phyloP scores from a whole-genome alignment of 2,888 invertebrate species.

The Terebella lapidaria region DNA sequence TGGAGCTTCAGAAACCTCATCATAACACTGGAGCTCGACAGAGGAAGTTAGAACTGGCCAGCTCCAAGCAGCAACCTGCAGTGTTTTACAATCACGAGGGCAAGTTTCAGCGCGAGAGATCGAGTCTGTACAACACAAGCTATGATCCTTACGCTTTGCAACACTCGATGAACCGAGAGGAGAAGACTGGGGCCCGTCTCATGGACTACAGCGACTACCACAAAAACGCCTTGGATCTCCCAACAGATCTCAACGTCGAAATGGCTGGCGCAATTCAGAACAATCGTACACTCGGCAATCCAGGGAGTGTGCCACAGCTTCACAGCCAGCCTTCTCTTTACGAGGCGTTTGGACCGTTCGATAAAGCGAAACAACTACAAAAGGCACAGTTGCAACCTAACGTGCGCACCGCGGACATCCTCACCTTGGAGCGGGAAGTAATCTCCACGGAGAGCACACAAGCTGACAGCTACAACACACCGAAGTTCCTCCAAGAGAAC shows the following conservation, averaged over 20 bases:
- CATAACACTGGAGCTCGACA: conserved; percentile 40
- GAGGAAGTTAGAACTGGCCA: conserved; percentile 30
- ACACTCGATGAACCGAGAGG: conserved; percentile 35
- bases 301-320: conserved; percentile 23
- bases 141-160: conserved; percentile 42
- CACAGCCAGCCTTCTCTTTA: conserved; percentile 19
- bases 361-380: conserved; percentile 25
- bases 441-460: conserved; percentile 35
- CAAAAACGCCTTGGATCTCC: conserved; percentile 36
- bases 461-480: conserved; percentile 42
- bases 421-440: conserved; percentile 34
- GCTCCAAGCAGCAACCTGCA: conserved; percentile 14
- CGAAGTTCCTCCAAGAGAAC: conserved; percentile 47
- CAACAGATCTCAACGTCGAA: conserved; percentile 29
- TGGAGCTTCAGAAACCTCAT: conserved; percentile 37
- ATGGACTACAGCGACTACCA: conserved; percentile 38
- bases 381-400: conserved; percentile 36
- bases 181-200: conserved; percentile 32
- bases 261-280: conserved; percentile 33
- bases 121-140: conserved; percentile 46
- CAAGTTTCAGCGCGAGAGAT: conserved; percentile 41
- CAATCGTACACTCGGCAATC: conserved; percentile 30
- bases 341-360: conserved; percentile 21
- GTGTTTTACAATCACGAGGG: conserved; percentile 49
- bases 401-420: conserved; percentile 29